Evolutionary conservation across 2,113 vertebrate genomes (phyloP).

Genomic region (Hystrix brachyura): DNA sequence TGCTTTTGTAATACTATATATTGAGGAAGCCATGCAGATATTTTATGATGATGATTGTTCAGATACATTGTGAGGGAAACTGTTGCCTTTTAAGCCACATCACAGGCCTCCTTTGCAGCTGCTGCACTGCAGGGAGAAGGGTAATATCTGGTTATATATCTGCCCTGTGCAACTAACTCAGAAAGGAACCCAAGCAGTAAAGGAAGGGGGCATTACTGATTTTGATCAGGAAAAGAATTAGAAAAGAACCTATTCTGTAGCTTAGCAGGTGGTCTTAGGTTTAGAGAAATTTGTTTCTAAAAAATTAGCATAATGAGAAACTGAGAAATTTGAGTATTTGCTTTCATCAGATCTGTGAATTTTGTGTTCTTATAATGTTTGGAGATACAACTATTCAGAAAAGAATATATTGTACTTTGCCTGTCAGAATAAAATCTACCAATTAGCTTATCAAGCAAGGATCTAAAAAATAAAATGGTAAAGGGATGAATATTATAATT

Average conservation of each 20-base stretch:
- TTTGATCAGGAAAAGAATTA: conserved; percentile 11
- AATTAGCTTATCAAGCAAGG: neutral
- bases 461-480: neutral
- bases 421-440: neutral
- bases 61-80: neutral
- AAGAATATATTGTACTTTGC: neutral
- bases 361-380: neutral
- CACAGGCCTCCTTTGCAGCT: neutral
- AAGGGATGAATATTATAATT: neutral
- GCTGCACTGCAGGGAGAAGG: neutral
- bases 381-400: neutral
- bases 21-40: neutral
- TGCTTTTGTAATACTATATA: conserved; percentile 48
- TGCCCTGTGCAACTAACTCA: neutral
- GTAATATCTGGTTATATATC: neutral
- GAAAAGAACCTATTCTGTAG: neutral
- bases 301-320: neutral
- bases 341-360: neutral
- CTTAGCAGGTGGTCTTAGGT: neutral
- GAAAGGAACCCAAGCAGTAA: neutral
- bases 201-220: neutral
- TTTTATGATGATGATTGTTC: conserved; percentile 16
- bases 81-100: neutral
- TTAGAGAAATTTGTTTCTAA: conserved; percentile 25
- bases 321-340: neutral